These are phyloP conservation scores for Spilogale gracilis DNA, from an alignment of 2,113 vertebrate genomes.

Conservation along the genomic window DNA sequence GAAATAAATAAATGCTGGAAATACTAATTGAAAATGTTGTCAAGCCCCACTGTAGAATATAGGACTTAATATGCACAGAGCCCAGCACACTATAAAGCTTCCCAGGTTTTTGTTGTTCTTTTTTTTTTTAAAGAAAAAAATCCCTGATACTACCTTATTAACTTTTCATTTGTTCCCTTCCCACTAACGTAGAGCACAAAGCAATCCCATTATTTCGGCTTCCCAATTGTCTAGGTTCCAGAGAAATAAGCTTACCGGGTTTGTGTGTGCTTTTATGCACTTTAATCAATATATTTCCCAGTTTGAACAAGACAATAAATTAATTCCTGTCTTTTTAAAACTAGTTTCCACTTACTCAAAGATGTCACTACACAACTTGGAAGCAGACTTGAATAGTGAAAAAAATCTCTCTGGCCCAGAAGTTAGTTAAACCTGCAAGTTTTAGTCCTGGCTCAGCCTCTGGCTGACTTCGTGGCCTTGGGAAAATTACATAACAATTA, in stretches of 20 bases:
- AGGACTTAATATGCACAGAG: background rate
- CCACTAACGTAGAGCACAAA: conserved; percentile 55
- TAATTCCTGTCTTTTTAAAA: conserved; percentile 79
- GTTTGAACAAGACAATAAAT: conserved; percentile 82
- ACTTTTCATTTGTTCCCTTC: conserved; percentile 73
- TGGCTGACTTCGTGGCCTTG: conserved; percentile 31
- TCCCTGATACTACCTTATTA: conserved; percentile 49
- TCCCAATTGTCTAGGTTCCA: conserved; percentile 63
- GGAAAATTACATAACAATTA: conserved; percentile 60
- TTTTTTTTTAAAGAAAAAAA: background rate
- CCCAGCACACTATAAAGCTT: conserved; percentile 2
- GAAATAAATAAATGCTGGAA: conserved; percentile 39
- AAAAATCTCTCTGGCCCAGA: background rate
- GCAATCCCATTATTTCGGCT: conserved; percentile 48
- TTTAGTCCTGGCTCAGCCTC: background rate
- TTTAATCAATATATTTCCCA: conserved; percentile 81
- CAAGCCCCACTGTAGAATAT: background rate
- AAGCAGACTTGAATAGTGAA: conserved; percentile 33
- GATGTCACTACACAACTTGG: conserved; percentile 63
- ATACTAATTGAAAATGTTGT: conserved; percentile 49
- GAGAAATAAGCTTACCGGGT: conserved; percentile 73
- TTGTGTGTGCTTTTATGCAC: conserved; percentile 77
- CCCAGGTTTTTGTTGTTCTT: background rate
- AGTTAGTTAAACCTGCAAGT: background rate
- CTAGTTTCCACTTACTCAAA: conserved; percentile 78